Evolutionary conservation across 2,888 invertebrate genomes (phyloP), one percentile per base, ranked within the genome.

Genomic region (Leucozona laternaria): DNA sequence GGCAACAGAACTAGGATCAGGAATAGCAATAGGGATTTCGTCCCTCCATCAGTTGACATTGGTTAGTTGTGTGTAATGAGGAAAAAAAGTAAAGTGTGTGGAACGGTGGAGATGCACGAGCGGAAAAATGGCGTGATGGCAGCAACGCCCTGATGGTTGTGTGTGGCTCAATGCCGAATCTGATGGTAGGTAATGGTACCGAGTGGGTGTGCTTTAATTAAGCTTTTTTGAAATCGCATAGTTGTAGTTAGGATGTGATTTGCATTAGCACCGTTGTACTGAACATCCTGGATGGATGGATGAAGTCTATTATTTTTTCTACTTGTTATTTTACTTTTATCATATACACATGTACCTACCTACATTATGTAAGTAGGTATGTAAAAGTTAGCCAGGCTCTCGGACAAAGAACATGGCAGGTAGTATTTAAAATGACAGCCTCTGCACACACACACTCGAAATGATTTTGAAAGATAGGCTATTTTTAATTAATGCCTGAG

Each of bases 221-320:
- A 85, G 76, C 37, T 53, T 72, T 70, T 84, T 70, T 31, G 58
- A 58, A 73, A 57, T 68, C 55, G n/a, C 50, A 60, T 70, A 85
- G 73, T 81, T 85, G 85, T 77, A 81, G 85, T 77, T 70, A 72
- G 85, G 72, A 85, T 85, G 81, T 81, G 77, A 85, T 85, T 85
- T 85, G 85, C 81, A 85, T 85, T 85, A 85, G 73, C 85, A 77
- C 81, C 76, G 79, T 81, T 85, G 85, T 85, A 76, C 76, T 60
- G 64, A 58, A 79, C 71, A 72, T 85, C 68, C 80, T 84, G 75
- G 70, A 66, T 72, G 66, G 58, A 78, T 73, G 25, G 25, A 15
- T 53, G 48, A 43, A 64, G 55, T 72, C 58, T 58, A 8, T 22
- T 58, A n/a, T 80, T 76, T 76, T 11, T 48, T 34, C 2, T 45